A percentile compares a stretch with the other conserved stretches of the same genome.
Evolutionary conservation across 1,140 invertebrate genomes (phyloP).

Genomic region (Papilio machaon): DNA sequence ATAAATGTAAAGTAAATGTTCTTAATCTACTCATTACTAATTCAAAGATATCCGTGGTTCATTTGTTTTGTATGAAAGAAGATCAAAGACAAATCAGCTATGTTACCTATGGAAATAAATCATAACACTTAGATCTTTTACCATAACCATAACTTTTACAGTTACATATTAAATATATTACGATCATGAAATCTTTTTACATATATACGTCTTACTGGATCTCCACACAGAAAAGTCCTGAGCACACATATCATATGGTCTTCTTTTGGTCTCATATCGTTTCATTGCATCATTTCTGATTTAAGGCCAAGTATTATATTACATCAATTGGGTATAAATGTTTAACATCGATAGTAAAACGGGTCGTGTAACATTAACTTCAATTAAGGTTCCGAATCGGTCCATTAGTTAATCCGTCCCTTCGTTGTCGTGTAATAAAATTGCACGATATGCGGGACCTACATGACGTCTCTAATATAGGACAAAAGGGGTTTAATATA

Average conservation of each 20-base stretch:
- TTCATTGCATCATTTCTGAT: not conserved
- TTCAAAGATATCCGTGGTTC: not conserved
- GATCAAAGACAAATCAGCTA: too few species aligned
- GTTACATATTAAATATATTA: too few species aligned
- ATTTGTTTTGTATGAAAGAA: too few species aligned
- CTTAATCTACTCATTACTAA: too few species aligned
- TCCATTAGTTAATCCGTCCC: slow-evolving; percentile 63
- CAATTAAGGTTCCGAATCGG: slow-evolving; percentile 60
- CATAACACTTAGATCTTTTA: too few species aligned
- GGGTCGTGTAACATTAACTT: slow-evolving; percentile 54
- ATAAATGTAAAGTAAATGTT: not conserved
- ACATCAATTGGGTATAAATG: not conserved
- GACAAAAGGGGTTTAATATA: slow-evolving; percentile 52
- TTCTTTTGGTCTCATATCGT: too few species aligned
- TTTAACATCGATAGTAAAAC: slow-evolving; percentile 34
- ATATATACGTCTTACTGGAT: too few species aligned
- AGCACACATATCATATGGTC: too few species aligned
- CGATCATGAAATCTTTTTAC: too few species aligned
- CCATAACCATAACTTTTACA: too few species aligned
- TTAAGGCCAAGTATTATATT: not conserved
- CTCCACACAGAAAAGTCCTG: too few species aligned
- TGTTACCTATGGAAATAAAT: too few species aligned
- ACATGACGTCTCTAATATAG: slow-evolving; percentile 44
- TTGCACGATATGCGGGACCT: slow-evolving; percentile 52
- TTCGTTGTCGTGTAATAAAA: slow-evolving; percentile 63